A percentile compares a stretch with the other conserved stretches of the same genome.
phyloP scores from a whole-genome alignment of 2,888 invertebrate species.

The Agrochola litura region DNA sequence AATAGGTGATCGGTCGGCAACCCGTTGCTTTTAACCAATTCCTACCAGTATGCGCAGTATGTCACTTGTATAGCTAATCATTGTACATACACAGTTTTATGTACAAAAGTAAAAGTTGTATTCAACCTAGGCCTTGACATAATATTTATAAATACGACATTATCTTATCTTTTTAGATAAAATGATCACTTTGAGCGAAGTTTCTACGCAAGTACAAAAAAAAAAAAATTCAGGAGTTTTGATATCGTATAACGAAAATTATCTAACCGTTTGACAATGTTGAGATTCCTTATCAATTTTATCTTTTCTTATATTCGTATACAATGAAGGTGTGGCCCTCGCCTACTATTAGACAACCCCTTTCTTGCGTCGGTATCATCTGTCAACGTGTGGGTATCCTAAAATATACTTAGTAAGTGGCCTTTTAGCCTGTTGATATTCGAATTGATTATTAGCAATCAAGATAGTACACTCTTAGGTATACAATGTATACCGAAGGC shows the following conservation, averaged over 20 bases:
- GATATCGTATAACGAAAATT: constrained; percentile 17
- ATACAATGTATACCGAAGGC: constrained; percentile 5
- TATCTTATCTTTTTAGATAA: constrained; percentile 51
- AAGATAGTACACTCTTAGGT: not conserved
- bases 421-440: not conserved
- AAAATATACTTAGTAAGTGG: not conserved
- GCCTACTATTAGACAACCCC: not conserved
- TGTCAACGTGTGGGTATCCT: not conserved
- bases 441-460: constrained; percentile 9
- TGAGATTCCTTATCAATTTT: constrained; percentile 11
- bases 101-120: constrained; percentile 43
- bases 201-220: constrained; percentile 1
- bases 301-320: constrained; percentile 9
- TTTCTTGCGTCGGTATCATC: not conserved
- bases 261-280: constrained; percentile 9
- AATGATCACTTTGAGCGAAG: constrained; percentile 5
- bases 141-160: constrained; percentile 38
- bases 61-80: not conserved
- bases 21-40: not conserved
- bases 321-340: constrained; percentile 19
- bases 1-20: not conserved
- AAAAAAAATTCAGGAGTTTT: not conserved
- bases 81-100: constrained; percentile 6
- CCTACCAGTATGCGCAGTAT: not conserved
- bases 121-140: constrained; percentile 58